Conservation (phyloP, 2,113 vertebrate genomes). For the Bubo scandiacus region DNA sequence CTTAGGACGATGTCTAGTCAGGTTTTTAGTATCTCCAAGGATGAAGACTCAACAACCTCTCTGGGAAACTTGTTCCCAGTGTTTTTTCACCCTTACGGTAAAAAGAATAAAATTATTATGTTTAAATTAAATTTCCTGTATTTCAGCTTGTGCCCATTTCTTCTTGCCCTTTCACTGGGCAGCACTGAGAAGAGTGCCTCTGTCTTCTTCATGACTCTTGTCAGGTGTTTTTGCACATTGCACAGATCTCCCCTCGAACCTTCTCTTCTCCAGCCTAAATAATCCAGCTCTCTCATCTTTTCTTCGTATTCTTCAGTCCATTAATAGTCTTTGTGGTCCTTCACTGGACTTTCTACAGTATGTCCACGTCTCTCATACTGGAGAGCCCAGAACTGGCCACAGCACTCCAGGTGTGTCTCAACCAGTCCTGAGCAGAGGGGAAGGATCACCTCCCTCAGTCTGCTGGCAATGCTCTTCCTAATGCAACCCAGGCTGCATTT, state of each 20-base stretch:
- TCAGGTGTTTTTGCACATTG: not conserved
- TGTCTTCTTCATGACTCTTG: fast-evolving
- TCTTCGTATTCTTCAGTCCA: not conserved
- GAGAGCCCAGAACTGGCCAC: not conserved
- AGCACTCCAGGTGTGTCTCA: not conserved
- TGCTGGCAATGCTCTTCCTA: not conserved
- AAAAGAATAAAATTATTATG: not conserved
- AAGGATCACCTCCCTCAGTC: not conserved
- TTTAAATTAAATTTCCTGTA: not conserved
- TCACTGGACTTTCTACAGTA: not conserved
- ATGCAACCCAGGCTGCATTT: not conserved
- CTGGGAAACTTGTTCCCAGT: not conserved
- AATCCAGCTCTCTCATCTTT: not conserved
- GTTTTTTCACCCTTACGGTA: not conserved
- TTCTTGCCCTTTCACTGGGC: not conserved
- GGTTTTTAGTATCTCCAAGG: not conserved
- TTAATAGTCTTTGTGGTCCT: not conserved
- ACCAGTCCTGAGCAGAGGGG: not conserved
- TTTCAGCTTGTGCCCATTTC: not conserved
- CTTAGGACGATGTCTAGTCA: not conserved
- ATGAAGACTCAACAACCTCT: not conserved
- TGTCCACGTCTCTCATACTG: not conserved
- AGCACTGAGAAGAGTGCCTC: not conserved
- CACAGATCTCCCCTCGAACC: not conserved
- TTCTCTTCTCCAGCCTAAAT: not conserved